These are phyloP conservation scores for Eulimnadia texana DNA, from an alignment of 1,140 invertebrate genomes.

Conservation along the genomic window DNA sequence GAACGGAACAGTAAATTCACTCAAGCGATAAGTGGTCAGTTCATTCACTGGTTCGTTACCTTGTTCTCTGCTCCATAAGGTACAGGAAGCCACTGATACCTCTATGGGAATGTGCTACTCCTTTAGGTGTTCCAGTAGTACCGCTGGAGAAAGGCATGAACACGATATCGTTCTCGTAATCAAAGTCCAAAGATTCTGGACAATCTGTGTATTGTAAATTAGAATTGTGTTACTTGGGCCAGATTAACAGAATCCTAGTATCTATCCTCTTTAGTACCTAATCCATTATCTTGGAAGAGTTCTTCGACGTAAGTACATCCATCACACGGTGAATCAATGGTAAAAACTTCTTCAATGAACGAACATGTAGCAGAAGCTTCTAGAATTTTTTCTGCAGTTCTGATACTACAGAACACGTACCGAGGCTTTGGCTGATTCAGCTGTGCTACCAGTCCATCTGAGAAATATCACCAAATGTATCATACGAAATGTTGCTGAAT, in stretches of 20 bases:
- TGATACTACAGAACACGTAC: not conserved
- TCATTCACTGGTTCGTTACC: no score
- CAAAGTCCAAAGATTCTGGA: no score
- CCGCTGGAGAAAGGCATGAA: conserved; percentile 47
- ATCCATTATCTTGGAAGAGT: not conserved
- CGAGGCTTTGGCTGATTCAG: not conserved
- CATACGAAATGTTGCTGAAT: no score
- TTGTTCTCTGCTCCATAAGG: no score
- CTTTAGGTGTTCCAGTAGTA: conserved; percentile 81
- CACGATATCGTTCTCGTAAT: conserved; percentile 5
- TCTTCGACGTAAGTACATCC: not conserved
- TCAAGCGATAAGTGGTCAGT: no score
- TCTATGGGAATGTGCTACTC: conserved; percentile 59
- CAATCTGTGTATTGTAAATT: not conserved
- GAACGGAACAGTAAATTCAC: no score
- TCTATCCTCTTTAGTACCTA: not conserved
- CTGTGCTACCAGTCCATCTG: not conserved
- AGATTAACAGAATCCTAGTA: not conserved
- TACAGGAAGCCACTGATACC: no score
- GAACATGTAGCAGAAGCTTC: not conserved
- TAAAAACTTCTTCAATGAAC: not conserved
- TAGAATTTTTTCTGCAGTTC: not conserved
- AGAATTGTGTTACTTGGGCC: not conserved
- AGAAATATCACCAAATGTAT: no score
- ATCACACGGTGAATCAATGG: not conserved